Evolutionary conservation across 2,113 vertebrate species (phyloP).

Genomic region (Anthoscopus minutus): DNA sequence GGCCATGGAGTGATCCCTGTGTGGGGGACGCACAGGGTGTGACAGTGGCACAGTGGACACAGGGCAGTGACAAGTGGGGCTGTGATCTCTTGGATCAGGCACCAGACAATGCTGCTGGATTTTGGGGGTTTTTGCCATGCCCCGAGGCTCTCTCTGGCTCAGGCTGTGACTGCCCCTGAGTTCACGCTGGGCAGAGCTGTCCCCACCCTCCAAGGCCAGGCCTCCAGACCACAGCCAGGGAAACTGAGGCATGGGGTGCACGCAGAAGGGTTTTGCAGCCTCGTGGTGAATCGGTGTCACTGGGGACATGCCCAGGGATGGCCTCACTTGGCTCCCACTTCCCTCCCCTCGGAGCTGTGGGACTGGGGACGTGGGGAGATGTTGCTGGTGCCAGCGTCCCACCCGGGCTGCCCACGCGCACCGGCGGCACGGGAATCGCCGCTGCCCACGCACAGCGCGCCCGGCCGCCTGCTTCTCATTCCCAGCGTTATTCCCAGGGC

Average conservation of each 20-base stretch:
- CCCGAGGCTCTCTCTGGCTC: background rate
- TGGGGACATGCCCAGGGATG: background rate
- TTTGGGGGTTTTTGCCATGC: background rate
- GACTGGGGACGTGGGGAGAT: background rate
- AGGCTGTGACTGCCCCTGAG: background rate
- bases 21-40: too few species aligned
- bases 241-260: background rate
- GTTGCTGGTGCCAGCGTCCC: background rate
- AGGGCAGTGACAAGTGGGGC: background rate
- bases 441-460: background rate
- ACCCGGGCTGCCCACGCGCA: background rate
- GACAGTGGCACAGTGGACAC: too few species aligned
- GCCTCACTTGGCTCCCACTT: background rate
- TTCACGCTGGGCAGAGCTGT: background rate
- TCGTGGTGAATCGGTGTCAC: accelerated
- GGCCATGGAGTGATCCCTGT: too few species aligned
- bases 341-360: background rate
- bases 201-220: background rate
- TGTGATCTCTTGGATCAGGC: background rate
- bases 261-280: accelerated
- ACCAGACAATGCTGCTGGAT: accelerated
- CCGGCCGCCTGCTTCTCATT: background rate
- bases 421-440: background rate
- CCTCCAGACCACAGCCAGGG: background rate
- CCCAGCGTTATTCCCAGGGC: background rate